A percentile compares a stretch with the other conserved stretches of the same genome.
These are phyloP conservation scores for Torymus tubicola DNA, from an alignment of 2,888 invertebrate species.

Conservation along the genomic window DNA sequence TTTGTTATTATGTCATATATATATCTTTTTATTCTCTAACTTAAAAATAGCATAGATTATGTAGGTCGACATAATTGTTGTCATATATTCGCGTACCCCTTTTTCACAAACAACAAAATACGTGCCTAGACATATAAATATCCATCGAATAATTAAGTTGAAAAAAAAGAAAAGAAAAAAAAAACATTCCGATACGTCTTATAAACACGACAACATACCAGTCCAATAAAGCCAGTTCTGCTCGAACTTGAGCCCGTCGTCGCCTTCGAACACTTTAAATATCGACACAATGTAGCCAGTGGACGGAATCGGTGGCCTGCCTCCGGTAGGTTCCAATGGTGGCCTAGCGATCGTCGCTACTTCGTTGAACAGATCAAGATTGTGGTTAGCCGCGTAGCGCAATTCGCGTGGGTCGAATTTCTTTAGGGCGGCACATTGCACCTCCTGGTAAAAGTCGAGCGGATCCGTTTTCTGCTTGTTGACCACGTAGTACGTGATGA, in stretches of 20 bases:
- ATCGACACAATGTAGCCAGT: constrained; percentile 95
- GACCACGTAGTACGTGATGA: constrained; percentile 93
- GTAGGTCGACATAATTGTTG: no score
- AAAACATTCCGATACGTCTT: no score
- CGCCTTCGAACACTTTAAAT: constrained; percentile 96
- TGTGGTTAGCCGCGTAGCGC: constrained; percentile 91
- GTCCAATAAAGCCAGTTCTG: constrained; percentile 97
- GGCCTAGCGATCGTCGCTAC: constrained; percentile 94
- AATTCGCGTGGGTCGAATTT: constrained; percentile 90
- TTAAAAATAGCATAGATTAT: no score
- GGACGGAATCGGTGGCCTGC: constrained; percentile 86
- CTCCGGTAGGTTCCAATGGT: constrained; percentile 87
- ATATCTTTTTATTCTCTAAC: no score
- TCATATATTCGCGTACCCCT: no score
- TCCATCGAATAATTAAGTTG: no score
- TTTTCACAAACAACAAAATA: no score
- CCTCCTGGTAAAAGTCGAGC: constrained; percentile 89
- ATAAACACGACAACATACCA: constrained; percentile 70
- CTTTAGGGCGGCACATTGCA: constrained; percentile 88
- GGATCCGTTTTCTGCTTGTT: constrained; percentile 92
- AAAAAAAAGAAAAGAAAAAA: no score
- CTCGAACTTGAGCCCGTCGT: constrained; percentile 94
- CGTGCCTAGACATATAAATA: no score
- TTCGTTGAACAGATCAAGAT: constrained; percentile 91
- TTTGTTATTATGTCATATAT: no score